Evolutionary conservation across 2,888 invertebrate genomes (phyloP).

Genomic region (Scaptomyza caliginosa): DNA sequence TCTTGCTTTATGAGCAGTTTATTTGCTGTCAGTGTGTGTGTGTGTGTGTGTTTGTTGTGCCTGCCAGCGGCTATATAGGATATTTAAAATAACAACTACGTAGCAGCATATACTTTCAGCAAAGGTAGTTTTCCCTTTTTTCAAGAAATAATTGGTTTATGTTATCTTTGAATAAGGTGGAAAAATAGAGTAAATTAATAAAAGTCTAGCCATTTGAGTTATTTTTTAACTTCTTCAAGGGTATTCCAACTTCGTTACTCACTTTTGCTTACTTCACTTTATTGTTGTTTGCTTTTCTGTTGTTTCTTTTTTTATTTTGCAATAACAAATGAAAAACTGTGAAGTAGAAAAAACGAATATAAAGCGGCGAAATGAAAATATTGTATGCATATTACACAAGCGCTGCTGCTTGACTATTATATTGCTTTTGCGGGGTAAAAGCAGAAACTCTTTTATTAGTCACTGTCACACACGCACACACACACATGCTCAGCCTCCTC

Average conservation of each 20-base stretch:
- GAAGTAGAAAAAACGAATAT: constrained; percentile 41
- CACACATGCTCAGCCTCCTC: constrained; percentile 7
- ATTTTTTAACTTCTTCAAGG: not conserved
- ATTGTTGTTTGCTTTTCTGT: too few species aligned
- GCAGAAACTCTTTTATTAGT: constrained; percentile 67
- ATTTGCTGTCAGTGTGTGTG: constrained; percentile 52
- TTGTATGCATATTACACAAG: constrained; percentile 72
- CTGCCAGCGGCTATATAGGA: constrained; percentile 48
- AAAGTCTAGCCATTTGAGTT: not conserved
- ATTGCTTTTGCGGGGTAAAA: constrained; percentile 61
- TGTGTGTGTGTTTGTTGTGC: constrained; percentile 16
- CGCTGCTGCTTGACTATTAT: constrained; percentile 70
- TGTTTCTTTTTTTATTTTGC: constrained; percentile 33
- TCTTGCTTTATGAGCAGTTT: constrained; percentile 77
- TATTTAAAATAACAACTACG: constrained; percentile 49
- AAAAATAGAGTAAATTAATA: too few species aligned
- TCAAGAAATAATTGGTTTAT: not conserved
- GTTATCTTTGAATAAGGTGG: too few species aligned
- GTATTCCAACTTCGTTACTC: not conserved
- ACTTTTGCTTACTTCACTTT: constrained; percentile 8
- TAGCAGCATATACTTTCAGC: not conserved
- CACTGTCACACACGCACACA: constrained; percentile 58
- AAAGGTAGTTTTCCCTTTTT: not conserved
- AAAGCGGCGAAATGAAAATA: constrained; percentile 67
- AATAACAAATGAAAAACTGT: constrained; percentile 74